Percentiles rank a stretch among this genome's conserved stretches.
These are phyloP conservation scores for Oscheius sp. DNA, from an alignment of 2,888 invertebrate genomes.

Conservation along the genomic window DNA sequence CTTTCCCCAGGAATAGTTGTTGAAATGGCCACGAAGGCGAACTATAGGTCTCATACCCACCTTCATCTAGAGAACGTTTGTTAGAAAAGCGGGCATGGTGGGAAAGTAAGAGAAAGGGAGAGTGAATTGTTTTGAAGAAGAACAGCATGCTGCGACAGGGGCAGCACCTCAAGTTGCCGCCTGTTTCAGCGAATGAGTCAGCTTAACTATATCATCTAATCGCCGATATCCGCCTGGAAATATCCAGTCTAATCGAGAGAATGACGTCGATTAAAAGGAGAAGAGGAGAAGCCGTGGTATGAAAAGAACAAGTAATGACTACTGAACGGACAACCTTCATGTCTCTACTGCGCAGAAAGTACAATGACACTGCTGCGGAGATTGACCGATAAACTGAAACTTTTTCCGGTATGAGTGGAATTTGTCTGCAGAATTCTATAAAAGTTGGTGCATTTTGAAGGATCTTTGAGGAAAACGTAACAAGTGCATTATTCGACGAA, in stretches of 20 bases:
- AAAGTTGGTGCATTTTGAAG: too few relatives aligned
- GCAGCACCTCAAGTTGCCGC: neutral
- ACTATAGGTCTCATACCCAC: conserved; percentile 46
- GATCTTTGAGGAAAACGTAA: too few relatives aligned
- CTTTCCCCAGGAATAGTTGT: conserved; percentile 72
- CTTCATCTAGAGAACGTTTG: conserved; percentile 24
- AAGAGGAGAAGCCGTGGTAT: too few relatives aligned
- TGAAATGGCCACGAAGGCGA: conserved; percentile 64
- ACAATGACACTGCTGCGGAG: conserved; percentile 20
- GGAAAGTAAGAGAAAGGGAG: conserved; percentile 13
- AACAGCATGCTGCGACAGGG: neutral
- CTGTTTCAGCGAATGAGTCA: too few relatives aligned
- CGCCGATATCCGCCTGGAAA: neutral
- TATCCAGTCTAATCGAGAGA: conserved; percentile 9
- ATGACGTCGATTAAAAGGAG: neutral
- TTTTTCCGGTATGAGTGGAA: neutral
- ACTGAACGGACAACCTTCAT: neutral
- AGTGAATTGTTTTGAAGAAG: too few relatives aligned
- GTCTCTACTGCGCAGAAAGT: conserved; percentile 12
- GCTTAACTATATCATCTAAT: neutral
- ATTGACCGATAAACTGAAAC: conserved; percentile 24
- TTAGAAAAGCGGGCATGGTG: neutral
- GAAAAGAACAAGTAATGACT: too few relatives aligned
- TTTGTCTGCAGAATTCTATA: too few relatives aligned
- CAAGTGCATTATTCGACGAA: too few relatives aligned